Conservation (phyloP, 2,888 invertebrate species). For the Strigamia crassipes region DNA sequence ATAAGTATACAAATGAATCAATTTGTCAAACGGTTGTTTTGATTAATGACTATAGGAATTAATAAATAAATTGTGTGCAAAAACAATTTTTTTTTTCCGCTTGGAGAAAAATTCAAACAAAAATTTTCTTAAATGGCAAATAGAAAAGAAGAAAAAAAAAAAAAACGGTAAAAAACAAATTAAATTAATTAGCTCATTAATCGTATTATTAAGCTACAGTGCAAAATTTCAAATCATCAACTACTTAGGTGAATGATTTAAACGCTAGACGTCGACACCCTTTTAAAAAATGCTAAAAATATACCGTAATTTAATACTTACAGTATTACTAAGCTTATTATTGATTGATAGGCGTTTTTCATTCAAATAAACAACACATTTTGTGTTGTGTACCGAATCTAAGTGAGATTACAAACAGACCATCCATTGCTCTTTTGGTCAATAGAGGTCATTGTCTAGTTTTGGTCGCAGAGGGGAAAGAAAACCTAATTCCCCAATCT, state of each 20-base stretch:
- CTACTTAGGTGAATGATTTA: not conserved
- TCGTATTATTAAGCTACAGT: not conserved
- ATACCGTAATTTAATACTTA: too few relatives aligned
- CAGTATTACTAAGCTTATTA: too few relatives aligned
- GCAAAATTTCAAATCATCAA: not conserved
- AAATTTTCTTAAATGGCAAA: not conserved
- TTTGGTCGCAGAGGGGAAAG: slow-evolving; percentile 35
- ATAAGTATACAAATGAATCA: slow-evolving; percentile 30
- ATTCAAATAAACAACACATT: slow-evolving; percentile 23
- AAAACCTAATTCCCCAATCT: slow-evolving; percentile 37
- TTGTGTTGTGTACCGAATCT: slow-evolving; percentile 35
- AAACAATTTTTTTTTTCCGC: not conserved
- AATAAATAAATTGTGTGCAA: not conserved
- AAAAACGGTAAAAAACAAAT: not conserved
- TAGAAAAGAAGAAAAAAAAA: not conserved
- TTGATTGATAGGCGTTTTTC: not conserved
- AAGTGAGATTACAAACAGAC: slow-evolving; percentile 29
- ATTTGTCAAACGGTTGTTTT: slow-evolving; percentile 33
- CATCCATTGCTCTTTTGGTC: slow-evolving; percentile 42
- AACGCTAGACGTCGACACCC: not conserved
- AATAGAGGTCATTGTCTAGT: slow-evolving; percentile 40
- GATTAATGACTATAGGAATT: slow-evolving; percentile 35
- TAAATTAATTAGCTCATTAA: slow-evolving; percentile 20
- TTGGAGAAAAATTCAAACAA: not conserved
- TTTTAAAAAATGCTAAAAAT: not conserved